phyloP scores from a whole-genome alignment of 2,797 vertebrate genomes.

The Rhinichthys osculus region DNA sequence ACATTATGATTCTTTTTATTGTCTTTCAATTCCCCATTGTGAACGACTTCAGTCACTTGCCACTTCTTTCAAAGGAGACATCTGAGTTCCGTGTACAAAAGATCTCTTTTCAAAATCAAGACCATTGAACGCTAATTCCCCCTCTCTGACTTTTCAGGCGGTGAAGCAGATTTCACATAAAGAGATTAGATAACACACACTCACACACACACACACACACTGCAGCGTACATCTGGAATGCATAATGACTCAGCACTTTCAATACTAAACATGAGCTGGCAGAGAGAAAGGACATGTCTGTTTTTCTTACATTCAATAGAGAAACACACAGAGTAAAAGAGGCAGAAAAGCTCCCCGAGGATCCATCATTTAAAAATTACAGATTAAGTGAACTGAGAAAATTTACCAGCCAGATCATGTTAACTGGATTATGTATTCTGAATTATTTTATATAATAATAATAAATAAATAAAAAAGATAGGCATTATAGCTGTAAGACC shows the following conservation, averaged over 20 bases:
- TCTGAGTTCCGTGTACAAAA: conserved; percentile 20
- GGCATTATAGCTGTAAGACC: background rate
- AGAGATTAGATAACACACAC: conserved; percentile 29
- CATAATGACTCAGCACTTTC: conserved; percentile 24
- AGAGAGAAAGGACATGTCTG: conserved; percentile 17
- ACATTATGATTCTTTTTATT: conserved; percentile 6
- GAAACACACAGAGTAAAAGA: conserved; percentile 16
- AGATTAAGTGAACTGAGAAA: background rate
- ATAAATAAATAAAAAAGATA: background rate
- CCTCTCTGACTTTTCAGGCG: background rate
- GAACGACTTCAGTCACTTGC: background rate
- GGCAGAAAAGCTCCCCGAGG: background rate
- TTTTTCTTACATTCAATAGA: conserved; percentile 6
- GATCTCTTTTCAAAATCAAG: conserved; percentile 27
- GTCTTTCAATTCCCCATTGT: background rate
- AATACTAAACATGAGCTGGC: conserved; percentile 6
- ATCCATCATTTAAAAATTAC: background rate
- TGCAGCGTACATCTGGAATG: conserved; percentile 24
- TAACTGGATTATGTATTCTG: background rate
- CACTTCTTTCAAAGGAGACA: conserved; percentile 12
- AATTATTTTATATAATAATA: background rate
- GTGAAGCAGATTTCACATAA: conserved; percentile 3
- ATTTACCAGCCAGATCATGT: background rate
- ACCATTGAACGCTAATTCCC: conserved; percentile 12
- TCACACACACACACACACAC: conserved; percentile 14